These are phyloP conservation scores for Saiga tatarica DNA, from an alignment of 2,113 vertebrate species.

Conservation along the genomic window DNA sequence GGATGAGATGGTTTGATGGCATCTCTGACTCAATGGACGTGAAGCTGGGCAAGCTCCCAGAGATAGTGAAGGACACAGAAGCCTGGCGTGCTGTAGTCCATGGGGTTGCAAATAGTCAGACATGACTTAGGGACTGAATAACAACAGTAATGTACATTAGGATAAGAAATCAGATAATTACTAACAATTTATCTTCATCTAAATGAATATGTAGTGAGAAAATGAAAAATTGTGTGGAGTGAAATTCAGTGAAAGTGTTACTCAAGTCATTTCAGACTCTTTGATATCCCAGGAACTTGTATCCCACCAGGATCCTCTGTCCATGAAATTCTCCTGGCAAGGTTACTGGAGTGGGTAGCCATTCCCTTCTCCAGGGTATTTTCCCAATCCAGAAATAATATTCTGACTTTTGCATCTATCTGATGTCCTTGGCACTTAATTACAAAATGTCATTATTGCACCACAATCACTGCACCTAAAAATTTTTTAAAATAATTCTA, in stretches of 20 bases:
- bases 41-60: fast-evolving
- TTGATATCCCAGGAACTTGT: background rate
- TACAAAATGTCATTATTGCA: background rate
- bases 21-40: background rate
- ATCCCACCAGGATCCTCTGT: background rate
- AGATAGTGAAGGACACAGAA: fast-evolving
- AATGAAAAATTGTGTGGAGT: background rate
- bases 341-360: background rate
- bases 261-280: background rate
- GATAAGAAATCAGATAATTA: background rate
- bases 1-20: background rate
- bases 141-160: background rate
- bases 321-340: background rate
- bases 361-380: background rate
- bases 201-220: background rate
- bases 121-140: background rate
- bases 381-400: background rate
- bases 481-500: background rate
- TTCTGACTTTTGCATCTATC: background rate
- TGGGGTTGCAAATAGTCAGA: background rate
- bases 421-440: background rate
- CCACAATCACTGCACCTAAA: background rate
- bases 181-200: background rate
- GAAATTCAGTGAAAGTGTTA: background rate
- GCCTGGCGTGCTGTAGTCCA: background rate